Evolutionary conservation across 2,888 invertebrate genomes (phyloP).

Genomic region (Melipona beecheii): DNA sequence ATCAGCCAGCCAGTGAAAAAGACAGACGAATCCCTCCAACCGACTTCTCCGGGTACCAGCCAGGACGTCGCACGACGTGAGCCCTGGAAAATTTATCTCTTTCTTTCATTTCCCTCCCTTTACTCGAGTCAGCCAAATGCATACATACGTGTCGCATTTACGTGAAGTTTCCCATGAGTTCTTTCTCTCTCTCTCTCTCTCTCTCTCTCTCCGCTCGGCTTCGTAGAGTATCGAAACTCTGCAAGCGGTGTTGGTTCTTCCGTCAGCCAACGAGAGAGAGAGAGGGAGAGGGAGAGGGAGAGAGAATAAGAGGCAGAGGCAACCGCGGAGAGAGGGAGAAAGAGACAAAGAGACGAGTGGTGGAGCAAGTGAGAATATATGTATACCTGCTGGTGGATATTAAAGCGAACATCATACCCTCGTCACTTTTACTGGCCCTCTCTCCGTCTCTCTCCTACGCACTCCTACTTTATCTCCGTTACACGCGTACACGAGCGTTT

Average conservation of each 20-base stretch:
- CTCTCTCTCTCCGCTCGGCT: not conserved
- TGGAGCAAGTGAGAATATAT: conserved; percentile 75
- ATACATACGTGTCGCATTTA: conserved; percentile 14
- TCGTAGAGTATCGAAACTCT: conserved; percentile 29
- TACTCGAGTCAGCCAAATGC: not conserved
- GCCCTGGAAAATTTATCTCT: conserved; percentile 61
- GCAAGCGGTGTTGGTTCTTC: conserved; percentile 21
- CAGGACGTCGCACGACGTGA: conserved; percentile 43
- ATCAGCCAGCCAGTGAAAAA: conserved; percentile 34
- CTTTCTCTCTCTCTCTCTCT: too few species aligned
- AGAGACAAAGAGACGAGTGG: conserved; percentile 47
- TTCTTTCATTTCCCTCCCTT: conserved; percentile 28
- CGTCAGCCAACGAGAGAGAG: not conserved
- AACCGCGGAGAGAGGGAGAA: conserved; percentile 5
- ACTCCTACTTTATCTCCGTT: conserved; percentile 60
- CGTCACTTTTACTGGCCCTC: conserved; percentile 81
- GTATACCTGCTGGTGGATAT: conserved; percentile 83
- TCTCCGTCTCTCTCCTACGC: conserved; percentile 64
- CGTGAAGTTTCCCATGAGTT: conserved; percentile 62
- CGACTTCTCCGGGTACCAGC: conserved; percentile 25
- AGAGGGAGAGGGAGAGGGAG: not conserved
- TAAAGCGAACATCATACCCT: conserved; percentile 84
- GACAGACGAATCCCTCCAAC: conserved; percentile 2
- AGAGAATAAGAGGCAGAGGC: not conserved
- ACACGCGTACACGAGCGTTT: conserved; percentile 44